phyloP scores from a whole-genome alignment of 2,888 invertebrate species.

The Trimorus sp. region DNA sequence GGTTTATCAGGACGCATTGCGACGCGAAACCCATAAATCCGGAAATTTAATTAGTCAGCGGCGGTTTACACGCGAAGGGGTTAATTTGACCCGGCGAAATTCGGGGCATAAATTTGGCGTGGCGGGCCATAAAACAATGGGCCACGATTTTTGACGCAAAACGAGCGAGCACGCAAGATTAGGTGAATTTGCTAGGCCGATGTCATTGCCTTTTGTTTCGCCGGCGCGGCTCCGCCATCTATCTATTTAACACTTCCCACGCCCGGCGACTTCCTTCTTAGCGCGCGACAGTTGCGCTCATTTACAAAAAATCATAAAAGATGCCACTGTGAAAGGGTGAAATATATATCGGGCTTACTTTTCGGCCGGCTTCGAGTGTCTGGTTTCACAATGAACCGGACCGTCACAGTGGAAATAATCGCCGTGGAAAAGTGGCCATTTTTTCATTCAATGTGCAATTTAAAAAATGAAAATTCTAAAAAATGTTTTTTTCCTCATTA shows the following conservation, averaged over 20 bases:
- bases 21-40: background rate
- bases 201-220: constrained; percentile 57
- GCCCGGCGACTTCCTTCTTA: constrained; percentile 61
- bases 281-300: constrained; percentile 57
- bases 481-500: no score
- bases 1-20: no score
- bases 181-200: constrained; percentile 51
- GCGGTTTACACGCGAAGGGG: constrained; percentile 19
- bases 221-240: constrained; percentile 22
- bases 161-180: constrained; percentile 33
- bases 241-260: constrained; percentile 59
- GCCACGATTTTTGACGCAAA: constrained; percentile 6
- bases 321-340: constrained; percentile 53
- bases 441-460: background rate
- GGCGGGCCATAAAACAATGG: constrained; percentile 35
- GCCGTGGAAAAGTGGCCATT: no score
- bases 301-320: constrained; percentile 59
- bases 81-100: background rate
- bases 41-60: background rate
- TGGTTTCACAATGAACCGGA: constrained; percentile 36
- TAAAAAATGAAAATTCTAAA: no score
- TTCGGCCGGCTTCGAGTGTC: constrained; percentile 41
- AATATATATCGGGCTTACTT: constrained; percentile 40
- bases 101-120: constrained; percentile 19
- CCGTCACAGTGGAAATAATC: background rate